Evolutionary conservation across 2,113 vertebrate genomes (phyloP), one percentile per base, ranked within the genome.

Genomic region (Lagopus leucura): DNA sequence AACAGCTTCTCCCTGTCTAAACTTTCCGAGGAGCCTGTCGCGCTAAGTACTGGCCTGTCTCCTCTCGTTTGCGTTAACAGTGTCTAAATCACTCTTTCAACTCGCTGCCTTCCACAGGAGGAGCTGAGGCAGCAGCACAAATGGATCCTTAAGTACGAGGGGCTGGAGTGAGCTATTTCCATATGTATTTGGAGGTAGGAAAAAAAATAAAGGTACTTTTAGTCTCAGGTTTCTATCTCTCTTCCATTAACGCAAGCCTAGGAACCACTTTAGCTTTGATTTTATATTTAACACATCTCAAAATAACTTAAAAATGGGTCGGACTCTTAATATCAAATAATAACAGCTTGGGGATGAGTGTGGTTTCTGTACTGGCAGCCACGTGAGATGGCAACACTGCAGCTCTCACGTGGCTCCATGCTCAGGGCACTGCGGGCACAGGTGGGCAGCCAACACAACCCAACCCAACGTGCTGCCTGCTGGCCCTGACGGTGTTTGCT

Each of bases 1-100:
- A 97, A 91, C 94, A 97, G 96, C 90, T 97, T 96, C 95, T 89
- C 63, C 74, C 92, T 95, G 94, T 94, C 96, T 97, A 94, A 97
- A 96, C 82, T 97, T 97, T 83, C 83, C 73, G 86, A 93, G 93
- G 82, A 96, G 72, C 80, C 78, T 97, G 96, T 82, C 38, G 17
- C 60, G 86, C 80, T 86, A 78, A 88, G 69, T 87, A 76, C 58
- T 28, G 81, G 57, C 90, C 94, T 97, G 96, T 97, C 94, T 96
- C 72, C 85, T 97, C 94, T 97, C 40, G 32, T 97, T 97, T 96
- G 77, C 28, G 28, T 97, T 95, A 97, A 88, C 84, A 73, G 91
- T 22, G 43, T 80, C 89, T 88, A 94, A 96, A 86, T 95, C 94
- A 94, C 43, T 94, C 88, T 91, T 95, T 96, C 82, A 93, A 58